Evolutionary conservation across 2,888 invertebrate species (phyloP), one percentile per base, ranked within the genome.

Genomic region (Sturmia bella): DNA sequence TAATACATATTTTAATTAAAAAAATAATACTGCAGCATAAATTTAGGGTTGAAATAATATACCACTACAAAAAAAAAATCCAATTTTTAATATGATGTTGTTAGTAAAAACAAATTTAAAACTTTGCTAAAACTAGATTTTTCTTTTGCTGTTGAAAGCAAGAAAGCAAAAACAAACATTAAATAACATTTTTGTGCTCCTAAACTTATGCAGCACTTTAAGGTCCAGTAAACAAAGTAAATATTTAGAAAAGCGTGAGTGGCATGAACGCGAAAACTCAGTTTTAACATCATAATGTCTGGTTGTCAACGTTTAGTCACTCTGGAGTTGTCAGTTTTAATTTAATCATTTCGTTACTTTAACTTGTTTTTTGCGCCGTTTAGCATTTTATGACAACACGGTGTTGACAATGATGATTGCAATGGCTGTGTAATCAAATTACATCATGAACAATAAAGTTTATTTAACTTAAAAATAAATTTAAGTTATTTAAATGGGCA

Each of bases 391-490:
- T 73, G 61, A 54, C n/a, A n/a, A n/a, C n/a, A n/a, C 19, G 21
- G 7, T 54, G 43, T 12, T 72, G 72, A 72, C 48, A 48, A 56
- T 52, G n/a, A 21, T 63, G 73, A 54, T 43, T 63, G 63, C 63
- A 63, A 73, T 63, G 63, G 63, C 63, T 7, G 43, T 3, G 3
- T 63, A 63, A 73, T 63, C 43, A 63, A 73, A 73, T 73, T 63
- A 73, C n/a, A 54, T 43, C 63, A 41, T 21, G 63, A 59, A 63
- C 73, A 73, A 54, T 70, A 9, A 59, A 24, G 17, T 4, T 39
- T 15, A 48, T 39, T 1, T 1, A 13, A 17, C 3, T 48, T 13
- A 17, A 12, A 59, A 17, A 2, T 7, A 70, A 69, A 59, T 17
- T 3, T 32, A 32, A 15, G 48, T 37, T 50, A 12, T 21, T 66